Percentiles rank a stretch among this genome's conserved stretches.
Evolutionary conservation across 2,113 vertebrate genomes (phyloP).

Genomic region (Fulica atra): DNA sequence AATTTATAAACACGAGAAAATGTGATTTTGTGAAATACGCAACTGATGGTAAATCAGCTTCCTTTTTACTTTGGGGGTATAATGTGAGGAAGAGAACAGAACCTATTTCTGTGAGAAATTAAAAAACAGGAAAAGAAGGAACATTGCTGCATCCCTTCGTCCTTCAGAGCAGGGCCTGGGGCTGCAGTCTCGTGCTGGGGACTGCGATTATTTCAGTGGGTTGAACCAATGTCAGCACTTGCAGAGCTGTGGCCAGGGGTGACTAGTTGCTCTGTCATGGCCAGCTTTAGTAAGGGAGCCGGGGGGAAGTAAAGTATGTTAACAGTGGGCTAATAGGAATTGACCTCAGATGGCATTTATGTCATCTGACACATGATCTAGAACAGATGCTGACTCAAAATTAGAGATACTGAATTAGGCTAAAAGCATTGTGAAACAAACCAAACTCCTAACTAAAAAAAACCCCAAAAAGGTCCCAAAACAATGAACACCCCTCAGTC

Average conservation of each 20-base stretch:
- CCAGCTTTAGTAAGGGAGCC: background rate
- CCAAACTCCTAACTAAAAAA: background rate
- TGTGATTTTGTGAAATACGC: background rate
- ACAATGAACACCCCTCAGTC: background rate
- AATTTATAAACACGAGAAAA: constrained; percentile 38
- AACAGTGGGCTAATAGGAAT: background rate
- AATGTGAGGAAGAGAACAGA: background rate
- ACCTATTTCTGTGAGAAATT: background rate
- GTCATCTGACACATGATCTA: background rate
- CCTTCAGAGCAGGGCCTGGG: background rate
- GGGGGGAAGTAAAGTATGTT: background rate
- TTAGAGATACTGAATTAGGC: background rate
- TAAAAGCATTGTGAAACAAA: background rate
- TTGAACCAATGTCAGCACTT: background rate
- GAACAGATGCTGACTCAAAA: background rate
- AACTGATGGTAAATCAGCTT: constrained; percentile 6
- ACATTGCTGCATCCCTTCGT: background rate
- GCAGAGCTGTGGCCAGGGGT: rapidly evolving
- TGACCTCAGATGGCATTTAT: background rate
- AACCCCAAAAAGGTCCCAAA: background rate
- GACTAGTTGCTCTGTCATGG: background rate
- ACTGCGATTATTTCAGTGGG: background rate
- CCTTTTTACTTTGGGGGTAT: background rate
- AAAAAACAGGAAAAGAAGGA: background rate
- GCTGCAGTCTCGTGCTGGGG: background rate